Percentiles rank a stretch among this genome's conserved stretches.
phyloP scores from a whole-genome alignment of 2,888 invertebrate species.

The Xestoiulus laeticollis region DNA sequence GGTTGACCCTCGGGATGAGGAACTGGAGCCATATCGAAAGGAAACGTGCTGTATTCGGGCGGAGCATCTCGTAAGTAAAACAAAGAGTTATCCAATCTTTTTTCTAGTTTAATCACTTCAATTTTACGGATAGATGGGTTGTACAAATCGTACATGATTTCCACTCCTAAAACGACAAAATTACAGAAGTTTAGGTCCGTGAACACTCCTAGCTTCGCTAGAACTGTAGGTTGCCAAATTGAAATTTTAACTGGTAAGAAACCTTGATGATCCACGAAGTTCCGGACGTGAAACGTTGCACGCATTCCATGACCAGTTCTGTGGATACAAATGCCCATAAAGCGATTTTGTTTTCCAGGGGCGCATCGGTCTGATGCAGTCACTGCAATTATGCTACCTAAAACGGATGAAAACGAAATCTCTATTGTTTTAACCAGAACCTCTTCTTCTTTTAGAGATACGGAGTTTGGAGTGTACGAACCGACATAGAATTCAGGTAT shows the following conservation, averaged over 20 bases:
- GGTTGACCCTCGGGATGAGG: constrained; percentile 77
- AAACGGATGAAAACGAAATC: constrained; percentile 55
- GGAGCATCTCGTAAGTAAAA: constrained; percentile 88
- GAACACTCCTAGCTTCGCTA: not conserved
- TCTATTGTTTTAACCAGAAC: not conserved
- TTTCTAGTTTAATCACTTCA: constrained; percentile 90
- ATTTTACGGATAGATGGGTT: constrained; percentile 91
- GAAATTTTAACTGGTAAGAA: constrained; percentile 62
- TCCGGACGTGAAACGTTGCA: constrained; percentile 86
- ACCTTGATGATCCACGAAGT: constrained; percentile 90
- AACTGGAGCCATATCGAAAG: constrained; percentile 89
- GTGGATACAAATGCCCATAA: constrained; percentile 95
- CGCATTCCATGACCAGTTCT: constrained; percentile 82
- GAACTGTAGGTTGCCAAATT: not conserved
- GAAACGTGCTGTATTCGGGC: constrained; percentile 91
- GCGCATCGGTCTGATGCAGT: constrained; percentile 86
- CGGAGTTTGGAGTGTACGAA: constrained; percentile 64
- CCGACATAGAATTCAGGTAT: constrained; percentile 99
- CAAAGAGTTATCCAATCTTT: constrained; percentile 87
- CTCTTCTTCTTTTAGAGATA: not conserved
- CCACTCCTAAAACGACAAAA: constrained; percentile 67
- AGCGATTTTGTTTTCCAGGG: constrained; percentile 82
- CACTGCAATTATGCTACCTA: constrained; percentile 88
- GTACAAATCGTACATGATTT: constrained; percentile 86
- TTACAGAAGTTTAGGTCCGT: not conserved